Base-by-base conservation (phyloP, 2,113 vertebrate genomes). In the Caracal caracal region DNA sequence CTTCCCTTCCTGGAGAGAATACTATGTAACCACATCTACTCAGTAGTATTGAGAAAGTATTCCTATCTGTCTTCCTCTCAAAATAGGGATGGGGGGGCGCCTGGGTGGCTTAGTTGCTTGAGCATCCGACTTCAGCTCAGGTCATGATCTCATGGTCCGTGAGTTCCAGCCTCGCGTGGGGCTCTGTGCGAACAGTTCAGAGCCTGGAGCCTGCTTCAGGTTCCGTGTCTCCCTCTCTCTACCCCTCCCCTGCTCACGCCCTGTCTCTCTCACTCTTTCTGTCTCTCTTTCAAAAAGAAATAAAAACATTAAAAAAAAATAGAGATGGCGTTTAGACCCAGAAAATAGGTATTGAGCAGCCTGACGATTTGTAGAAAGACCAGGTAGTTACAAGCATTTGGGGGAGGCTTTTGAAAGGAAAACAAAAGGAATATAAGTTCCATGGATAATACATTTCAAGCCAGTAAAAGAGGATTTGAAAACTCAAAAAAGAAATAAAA, bases 11-110 rank as follows among this genome's bases (percentile, higher is more conserved):
- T 16, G 13, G 10, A 15, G 59, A 30, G 33, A 80, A 61, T 15
- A 9, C 35, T 13, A 0, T 1, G 0, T 12, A 43, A 35, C n/a
- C 47, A 13, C 26, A 17, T 51, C 17, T n/a, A 16, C 2, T 5
- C 1, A 61, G 33, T 5, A 20, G 30, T 28, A 9, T 35, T 6
- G 33, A 81, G 33, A 37, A 75, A 37, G 13, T 4, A 6, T 68
- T 59, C 35, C 70, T 47, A 24, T 2, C 13, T 2, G 6, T 3
- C 30, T 76, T 56, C 66, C 63, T 91, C 79, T 76, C n/a, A 56
- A 86, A 86, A 35, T 30, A 26, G 7, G 16, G 61, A 28, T 70
- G 26, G 22, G 19, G 53, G 5, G 19, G 53, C 0, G 19, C 53
- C 53, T 56, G 53, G 53, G 19, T 56, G 53, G 19, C 5, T 56